These are phyloP conservation scores for Girardia tigrina DNA, from an alignment of 2,888 invertebrate genomes.

Conservation along the genomic window DNA sequence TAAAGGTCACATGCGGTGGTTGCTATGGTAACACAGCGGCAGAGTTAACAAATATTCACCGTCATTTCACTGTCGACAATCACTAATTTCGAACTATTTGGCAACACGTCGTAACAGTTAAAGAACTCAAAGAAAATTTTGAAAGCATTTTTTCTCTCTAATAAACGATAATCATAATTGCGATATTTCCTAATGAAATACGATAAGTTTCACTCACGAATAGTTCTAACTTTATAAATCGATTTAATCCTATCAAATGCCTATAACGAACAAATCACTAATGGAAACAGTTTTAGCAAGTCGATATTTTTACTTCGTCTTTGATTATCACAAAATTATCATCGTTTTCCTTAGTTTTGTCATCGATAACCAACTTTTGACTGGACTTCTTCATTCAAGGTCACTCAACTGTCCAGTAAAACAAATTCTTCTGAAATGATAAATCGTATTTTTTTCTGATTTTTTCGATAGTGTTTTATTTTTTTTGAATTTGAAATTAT, in stretches of 20 bases:
- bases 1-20: too few relatives aligned
- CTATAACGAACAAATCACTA: too few relatives aligned
- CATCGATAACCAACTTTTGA: background rate
- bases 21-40: too few relatives aligned
- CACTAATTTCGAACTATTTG: background rate
- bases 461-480: too few relatives aligned
- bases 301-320: background rate
- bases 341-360: background rate
- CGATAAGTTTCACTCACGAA: background rate
- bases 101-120: background rate
- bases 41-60: background rate
- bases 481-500: too few relatives aligned
- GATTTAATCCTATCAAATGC: background rate
- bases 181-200: too few relatives aligned
- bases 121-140: background rate
- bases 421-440: too few relatives aligned
- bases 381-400: background rate
- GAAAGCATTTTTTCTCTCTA: background rate
- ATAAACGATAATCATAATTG: background rate
- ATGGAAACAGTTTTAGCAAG: too few relatives aligned
- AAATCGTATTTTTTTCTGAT: background rate
- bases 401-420: too few relatives aligned
- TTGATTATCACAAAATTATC: background rate
- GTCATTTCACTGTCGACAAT: background rate
- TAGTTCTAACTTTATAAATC: background rate